phyloP scores from a whole-genome alignment of 2,113 vertebrate genomes.

The Argyrosomus japonicus region DNA sequence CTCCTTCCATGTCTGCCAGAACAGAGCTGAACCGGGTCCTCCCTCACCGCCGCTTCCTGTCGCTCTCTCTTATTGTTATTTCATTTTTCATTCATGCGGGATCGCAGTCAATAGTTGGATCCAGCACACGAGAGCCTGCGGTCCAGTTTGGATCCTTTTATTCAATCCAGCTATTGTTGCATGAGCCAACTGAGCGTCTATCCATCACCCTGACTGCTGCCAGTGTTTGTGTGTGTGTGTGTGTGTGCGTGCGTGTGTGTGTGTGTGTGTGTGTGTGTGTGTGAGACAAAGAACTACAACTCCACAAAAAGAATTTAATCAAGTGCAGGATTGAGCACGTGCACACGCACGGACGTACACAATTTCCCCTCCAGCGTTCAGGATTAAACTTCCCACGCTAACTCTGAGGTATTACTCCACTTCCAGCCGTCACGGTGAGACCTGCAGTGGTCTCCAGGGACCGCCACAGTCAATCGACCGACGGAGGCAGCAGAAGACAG shows the following conservation, averaged over 20 bases:
- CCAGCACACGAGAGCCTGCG: background rate
- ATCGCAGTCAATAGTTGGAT: conserved; percentile 22
- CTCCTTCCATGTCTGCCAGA: conserved; percentile 27
- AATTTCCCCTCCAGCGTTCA: background rate
- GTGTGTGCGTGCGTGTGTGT: conserved; percentile 14
- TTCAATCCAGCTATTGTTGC: conserved; percentile 53
- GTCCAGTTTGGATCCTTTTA: conserved; percentile 33
- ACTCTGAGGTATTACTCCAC: conserved; percentile 14
- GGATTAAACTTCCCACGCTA: conserved; percentile 50
- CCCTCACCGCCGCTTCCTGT: background rate
- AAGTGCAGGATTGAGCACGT: conserved; percentile 19
- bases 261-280: conserved; percentile 12
- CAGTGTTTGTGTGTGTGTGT: conserved; percentile 20
- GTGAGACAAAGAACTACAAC: conserved; percentile 12
- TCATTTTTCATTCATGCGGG: conserved; percentile 31
- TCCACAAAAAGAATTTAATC: conserved; percentile 59
- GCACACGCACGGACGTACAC: conserved; percentile 27
- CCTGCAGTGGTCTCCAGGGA: background rate
- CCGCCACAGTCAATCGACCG: background rate
- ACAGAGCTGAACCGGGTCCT: background rate
- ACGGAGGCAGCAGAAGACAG: background rate
- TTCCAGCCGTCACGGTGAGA: background rate
- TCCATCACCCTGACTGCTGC: conserved; percentile 56
- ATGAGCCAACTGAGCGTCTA: conserved; percentile 33
- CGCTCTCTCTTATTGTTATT: conserved; percentile 40